Base-by-base conservation (phyloP, 2,113 vertebrate genomes). In the Menidia beryllina region DNA sequence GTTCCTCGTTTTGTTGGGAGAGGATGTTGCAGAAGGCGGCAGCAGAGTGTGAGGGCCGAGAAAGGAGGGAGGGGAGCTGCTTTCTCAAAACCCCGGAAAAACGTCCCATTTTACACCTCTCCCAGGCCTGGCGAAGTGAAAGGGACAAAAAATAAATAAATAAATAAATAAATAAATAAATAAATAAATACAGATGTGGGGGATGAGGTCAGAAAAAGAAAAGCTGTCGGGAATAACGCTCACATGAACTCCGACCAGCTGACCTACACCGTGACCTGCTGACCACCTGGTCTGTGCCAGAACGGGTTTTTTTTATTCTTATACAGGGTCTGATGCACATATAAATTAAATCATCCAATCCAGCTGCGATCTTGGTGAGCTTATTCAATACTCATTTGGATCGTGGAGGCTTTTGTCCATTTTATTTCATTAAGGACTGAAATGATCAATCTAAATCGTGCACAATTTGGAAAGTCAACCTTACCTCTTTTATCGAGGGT, bases 1-100 rank as follows among this genome's bases (percentile, higher is more conserved):
- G 91, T 85, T 93, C 79, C 86, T 91, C 21, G 41, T 89, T 93
- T 90, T 72, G 66, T 61, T 65, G 63, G 47, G 72, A 89, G 75
- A 89, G 89, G 92, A 91, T 90, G 91, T 89, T 86, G 63, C 61
- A 73, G 85, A 60, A 77, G n/a, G 61, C 59, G 65, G 55, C 63
- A 56, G 45, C 49, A 78, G 60, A 63, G 74, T 63, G 54, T 1
- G 14, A 64, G 62, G 58, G 76, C 51, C 14, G 24, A 41, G 41
- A 65, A 55, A 73, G 41, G 59, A 59, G 62, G 38, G 30, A 69
- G 55, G 53, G 62, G 72, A 50, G 79, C 60, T 26, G 54, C 62
- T 79, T 79, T 85, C 79, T 82, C 81, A 75, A 77, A 87, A 70
- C 77, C 82, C 69, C 79, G 45, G 70, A 86, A 82, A 83, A 70